Conservation (phyloP, 2,113 vertebrate species). For the Synodontis membranacea region DNA sequence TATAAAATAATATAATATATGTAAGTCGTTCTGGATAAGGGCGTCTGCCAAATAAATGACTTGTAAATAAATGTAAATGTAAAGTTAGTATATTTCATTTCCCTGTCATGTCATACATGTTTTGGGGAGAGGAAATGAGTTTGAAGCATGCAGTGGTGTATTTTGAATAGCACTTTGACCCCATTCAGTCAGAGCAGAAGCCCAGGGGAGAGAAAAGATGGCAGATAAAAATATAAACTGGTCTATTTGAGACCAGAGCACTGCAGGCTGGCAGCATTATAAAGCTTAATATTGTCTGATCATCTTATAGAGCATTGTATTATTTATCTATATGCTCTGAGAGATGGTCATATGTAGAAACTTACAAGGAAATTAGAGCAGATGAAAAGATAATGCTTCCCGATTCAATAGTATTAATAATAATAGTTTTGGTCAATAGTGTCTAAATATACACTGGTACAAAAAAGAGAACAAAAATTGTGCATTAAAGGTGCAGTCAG, state of each 20-base stretch:
- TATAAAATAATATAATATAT: no score
- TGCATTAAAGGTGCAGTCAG: not conserved
- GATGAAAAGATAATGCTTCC: not conserved
- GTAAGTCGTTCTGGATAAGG: no score
- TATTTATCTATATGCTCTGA: not conserved
- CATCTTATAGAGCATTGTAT: not conserved
- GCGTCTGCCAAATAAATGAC: no score
- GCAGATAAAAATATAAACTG: constrained; percentile 51
- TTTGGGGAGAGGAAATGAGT: no score
- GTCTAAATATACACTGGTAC: not conserved
- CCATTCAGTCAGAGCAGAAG: constrained; percentile 58
- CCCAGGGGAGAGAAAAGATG: constrained; percentile 40
- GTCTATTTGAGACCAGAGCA: constrained; percentile 34
- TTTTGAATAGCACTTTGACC: constrained; percentile 49
- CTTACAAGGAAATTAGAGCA: not conserved
- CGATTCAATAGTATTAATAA: not conserved
- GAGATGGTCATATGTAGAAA: not conserved
- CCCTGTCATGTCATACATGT: no score
- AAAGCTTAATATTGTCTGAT: not conserved
- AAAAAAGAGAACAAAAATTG: not conserved
- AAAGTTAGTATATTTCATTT: no score
- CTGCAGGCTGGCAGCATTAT: not conserved
- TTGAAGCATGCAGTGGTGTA: constrained; percentile 36
- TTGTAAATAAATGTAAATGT: no score
- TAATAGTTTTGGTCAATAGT: not conserved